A percentile compares a stretch with the other conserved stretches of the same genome.
Evolutionary conservation across 2,888 invertebrate genomes (phyloP).

Genomic region (Calliphora vomitoria): DNA sequence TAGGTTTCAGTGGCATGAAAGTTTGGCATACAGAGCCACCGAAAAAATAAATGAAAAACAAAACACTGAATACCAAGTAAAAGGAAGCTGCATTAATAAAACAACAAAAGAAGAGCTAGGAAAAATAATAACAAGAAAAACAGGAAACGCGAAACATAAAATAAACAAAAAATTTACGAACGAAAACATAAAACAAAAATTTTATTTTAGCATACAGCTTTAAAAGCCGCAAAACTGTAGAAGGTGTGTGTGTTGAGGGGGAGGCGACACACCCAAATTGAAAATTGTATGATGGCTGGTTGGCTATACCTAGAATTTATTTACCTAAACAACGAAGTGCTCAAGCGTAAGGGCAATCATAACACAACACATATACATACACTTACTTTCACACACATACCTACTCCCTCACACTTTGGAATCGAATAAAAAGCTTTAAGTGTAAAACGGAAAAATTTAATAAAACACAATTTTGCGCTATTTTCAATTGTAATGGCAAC

Average conservation of each 20-base stretch:
- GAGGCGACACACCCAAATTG: slow-evolving; percentile 58
- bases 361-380: neutral
- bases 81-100: slow-evolving; percentile 67
- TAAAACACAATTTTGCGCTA: slow-evolving; percentile 36
- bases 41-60: neutral
- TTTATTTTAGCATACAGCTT: slow-evolving; percentile 53
- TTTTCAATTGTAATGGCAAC: slow-evolving; percentile 23
- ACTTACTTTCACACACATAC: neutral
- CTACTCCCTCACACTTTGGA: neutral
- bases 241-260: neutral
- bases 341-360: slow-evolving; percentile 51
- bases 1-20: slow-evolving; percentile 67
- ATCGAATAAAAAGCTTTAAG: neutral
- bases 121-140: slow-evolving; percentile 48
- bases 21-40: slow-evolving; percentile 36
- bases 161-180: neutral
- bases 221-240: slow-evolving; percentile 59
- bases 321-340: slow-evolving; percentile 49
- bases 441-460: slow-evolving; percentile 45
- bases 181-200: slow-evolving; percentile 37
- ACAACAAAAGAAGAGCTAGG: slow-evolving; percentile 53
- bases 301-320: neutral
- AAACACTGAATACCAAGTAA: slow-evolving; percentile 14
- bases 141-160: slow-evolving; percentile 63
- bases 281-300: neutral